A percentile compares a stretch with the other conserved stretches of the same genome.
Evolutionary conservation across 2,888 invertebrate species (phyloP).

Genomic region (Mythimna vitellina): DNA sequence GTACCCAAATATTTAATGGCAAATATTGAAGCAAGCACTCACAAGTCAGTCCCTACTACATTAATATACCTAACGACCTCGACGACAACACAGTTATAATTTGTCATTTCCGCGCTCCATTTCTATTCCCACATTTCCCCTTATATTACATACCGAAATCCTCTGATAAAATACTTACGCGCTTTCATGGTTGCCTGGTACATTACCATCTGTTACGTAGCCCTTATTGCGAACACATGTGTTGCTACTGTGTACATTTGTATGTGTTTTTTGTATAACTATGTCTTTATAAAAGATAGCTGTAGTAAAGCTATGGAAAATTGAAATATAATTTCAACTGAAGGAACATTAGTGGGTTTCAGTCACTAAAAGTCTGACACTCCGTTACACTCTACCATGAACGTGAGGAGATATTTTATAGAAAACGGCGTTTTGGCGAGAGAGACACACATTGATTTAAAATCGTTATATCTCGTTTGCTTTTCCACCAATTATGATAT

Average conservation of each 20-base stretch:
- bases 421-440: too few relatives aligned
- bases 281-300: neutral
- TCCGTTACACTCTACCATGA: too few relatives aligned
- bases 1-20: slow-evolving; percentile 41
- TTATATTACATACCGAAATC: slow-evolving; percentile 65
- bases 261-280: slow-evolving; percentile 4
- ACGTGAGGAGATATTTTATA: too few relatives aligned
- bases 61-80: slow-evolving; percentile 44
- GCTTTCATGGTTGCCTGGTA: slow-evolving; percentile 69
- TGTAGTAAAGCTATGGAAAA: neutral
- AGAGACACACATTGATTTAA: too few relatives aligned
- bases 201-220: slow-evolving; percentile 66
- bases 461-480: too few relatives aligned
- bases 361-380: too few relatives aligned
- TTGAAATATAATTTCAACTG: neutral
- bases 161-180: slow-evolving; percentile 60
- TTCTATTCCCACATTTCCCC: slow-evolving; percentile 57
- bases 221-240: slow-evolving; percentile 33
- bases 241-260: neutral
- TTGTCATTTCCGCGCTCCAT: slow-evolving; percentile 60
- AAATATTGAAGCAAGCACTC: slow-evolving; percentile 42
- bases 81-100: slow-evolving; percentile 58
- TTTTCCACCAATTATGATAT: too few relatives aligned
- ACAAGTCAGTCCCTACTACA: slow-evolving; percentile 27
- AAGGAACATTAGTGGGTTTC: too few relatives aligned